Percentiles rank a stretch among this genome's conserved stretches.
These are phyloP conservation scores for Leptopilina syphax DNA, from an alignment of 2,888 invertebrate genomes.

Conservation along the genomic window DNA sequence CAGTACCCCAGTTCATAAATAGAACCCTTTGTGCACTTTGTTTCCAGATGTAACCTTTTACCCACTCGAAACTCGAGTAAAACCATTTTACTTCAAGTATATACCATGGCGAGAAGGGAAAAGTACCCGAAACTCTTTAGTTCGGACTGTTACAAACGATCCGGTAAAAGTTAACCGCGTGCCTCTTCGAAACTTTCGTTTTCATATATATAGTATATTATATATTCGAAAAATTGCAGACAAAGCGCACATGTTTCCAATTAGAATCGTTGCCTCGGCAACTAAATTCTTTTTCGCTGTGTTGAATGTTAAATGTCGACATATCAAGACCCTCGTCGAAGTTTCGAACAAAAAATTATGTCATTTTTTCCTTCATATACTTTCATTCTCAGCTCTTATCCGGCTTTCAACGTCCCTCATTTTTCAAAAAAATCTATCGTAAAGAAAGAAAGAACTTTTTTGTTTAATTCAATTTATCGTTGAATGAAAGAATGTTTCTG, in stretches of 20 bases:
- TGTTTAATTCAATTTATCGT: no score
- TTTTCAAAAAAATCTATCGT: no score
- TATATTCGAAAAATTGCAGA: slow-evolving; percentile 30
- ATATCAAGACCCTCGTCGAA: slow-evolving; percentile 42
- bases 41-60: slow-evolving; percentile 41
- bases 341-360: slow-evolving; percentile 28
- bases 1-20: slow-evolving; percentile 39
- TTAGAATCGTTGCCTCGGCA: slow-evolving; percentile 33
- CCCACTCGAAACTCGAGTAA: slow-evolving; percentile 37
- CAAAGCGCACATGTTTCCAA: slow-evolving; percentile 38
- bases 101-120: background rate
- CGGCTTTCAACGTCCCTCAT: background rate
- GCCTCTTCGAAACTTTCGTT: slow-evolving; percentile 34
- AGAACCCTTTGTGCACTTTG: slow-evolving; percentile 38
- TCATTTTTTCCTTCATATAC: slow-evolving; percentile 15
- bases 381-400: background rate
- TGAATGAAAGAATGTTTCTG: background rate
- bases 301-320: slow-evolving; percentile 40
- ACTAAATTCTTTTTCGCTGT: slow-evolving; percentile 40
- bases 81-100: slow-evolving; percentile 22
- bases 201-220: background rate
- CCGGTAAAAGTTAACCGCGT: slow-evolving; percentile 31
- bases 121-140: slow-evolving; percentile 33
- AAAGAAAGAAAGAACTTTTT: no score
- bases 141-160: slow-evolving; percentile 39